Evolutionary conservation across 2,113 vertebrate genomes (phyloP).

Genomic region (Phylloscopus trochilus): DNA sequence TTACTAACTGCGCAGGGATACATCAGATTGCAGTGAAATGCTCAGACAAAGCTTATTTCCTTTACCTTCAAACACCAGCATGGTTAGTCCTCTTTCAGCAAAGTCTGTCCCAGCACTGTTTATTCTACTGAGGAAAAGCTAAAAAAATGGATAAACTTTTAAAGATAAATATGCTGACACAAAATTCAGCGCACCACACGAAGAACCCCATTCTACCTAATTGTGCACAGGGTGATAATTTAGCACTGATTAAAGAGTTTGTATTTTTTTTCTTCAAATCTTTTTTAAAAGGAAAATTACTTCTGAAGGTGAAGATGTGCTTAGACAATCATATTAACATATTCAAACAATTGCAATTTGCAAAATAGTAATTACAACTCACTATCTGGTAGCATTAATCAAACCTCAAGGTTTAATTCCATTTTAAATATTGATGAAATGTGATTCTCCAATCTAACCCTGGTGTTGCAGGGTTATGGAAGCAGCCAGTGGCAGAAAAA

Average conservation of each 20-base stretch:
- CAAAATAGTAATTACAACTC: constrained; percentile 87
- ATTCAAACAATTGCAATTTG: constrained; percentile 81
- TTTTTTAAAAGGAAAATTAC: constrained; percentile 79
- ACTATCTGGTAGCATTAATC: constrained; percentile 77
- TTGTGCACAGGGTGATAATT: constrained; percentile 78
- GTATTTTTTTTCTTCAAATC: constrained; percentile 46
- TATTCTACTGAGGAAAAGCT: not conserved
- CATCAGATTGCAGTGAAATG: not conserved
- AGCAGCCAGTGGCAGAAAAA: constrained; percentile 63
- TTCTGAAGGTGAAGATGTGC: constrained; percentile 86
- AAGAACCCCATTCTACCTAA: constrained; percentile 28
- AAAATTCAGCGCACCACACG: constrained; percentile 18
- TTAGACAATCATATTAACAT: constrained; percentile 87
- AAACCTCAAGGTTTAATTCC: constrained; percentile 87
- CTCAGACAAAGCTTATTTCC: not conserved
- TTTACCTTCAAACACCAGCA: not conserved
- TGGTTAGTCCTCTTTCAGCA: not conserved
- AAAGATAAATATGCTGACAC: constrained; percentile 35
- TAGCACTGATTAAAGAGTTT: constrained; percentile 82
- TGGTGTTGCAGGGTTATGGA: constrained; percentile 76
- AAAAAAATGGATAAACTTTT: constrained; percentile 53
- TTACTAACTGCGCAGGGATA: not conserved
- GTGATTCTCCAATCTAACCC: constrained; percentile 78
- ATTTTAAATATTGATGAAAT: constrained; percentile 89
- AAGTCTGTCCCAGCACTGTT: not conserved